Base-by-base conservation (phyloP, 1,140 invertebrate species). In the Ditylenchus dipsaci region DNA sequence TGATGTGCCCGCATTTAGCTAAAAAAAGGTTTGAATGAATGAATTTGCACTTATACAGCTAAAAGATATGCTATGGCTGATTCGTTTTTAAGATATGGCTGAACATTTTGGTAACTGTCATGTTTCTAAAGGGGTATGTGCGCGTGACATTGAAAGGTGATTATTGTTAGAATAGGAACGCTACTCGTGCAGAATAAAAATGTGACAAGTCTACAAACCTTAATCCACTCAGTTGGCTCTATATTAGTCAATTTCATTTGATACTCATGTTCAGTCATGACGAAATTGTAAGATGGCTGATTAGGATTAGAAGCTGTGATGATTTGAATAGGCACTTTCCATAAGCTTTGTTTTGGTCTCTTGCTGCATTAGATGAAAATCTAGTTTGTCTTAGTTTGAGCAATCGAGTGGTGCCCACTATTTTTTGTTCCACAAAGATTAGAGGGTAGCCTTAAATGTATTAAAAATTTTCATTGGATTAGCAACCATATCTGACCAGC, bases 311-410 rank as follows among this genome's bases (percentile, higher is more conserved):
- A 86, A 1, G 89, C 87, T 19, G 90, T 90, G 60, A 88, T 90
- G 59, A 95, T 88, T 53, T 88, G 90, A 19, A 96, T 87, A 0
- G 95, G 94, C 47, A 97, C 89, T 87, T 71, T 59, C 75, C 75
- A 76, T 17, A 47, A 0, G 17, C 45, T 61, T 76, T 70, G 0
- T 29, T 21, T 15, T 76, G 67, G 47, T 79, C 75, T 3, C 17
- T 62, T 26, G 58, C 43, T 9, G 77, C 77, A 47, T 76, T 76
- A 42, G 67, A 60, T 27, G 76, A 19, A 42, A 76, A 76, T 9
- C 75, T 65, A 15, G 11, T 38, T 61, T 76, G 75, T 29, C 69
- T 63, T 19, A 76, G 21, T 1, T 43, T 30, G 19, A 76, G 47
- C 11, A 29, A 21, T 0, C 77, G 65, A 9, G 57, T 70, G 3